These are phyloP conservation scores for Hirudinaria manillensis DNA, from an alignment of 2,888 invertebrate genomes.

Conservation along the genomic window DNA sequence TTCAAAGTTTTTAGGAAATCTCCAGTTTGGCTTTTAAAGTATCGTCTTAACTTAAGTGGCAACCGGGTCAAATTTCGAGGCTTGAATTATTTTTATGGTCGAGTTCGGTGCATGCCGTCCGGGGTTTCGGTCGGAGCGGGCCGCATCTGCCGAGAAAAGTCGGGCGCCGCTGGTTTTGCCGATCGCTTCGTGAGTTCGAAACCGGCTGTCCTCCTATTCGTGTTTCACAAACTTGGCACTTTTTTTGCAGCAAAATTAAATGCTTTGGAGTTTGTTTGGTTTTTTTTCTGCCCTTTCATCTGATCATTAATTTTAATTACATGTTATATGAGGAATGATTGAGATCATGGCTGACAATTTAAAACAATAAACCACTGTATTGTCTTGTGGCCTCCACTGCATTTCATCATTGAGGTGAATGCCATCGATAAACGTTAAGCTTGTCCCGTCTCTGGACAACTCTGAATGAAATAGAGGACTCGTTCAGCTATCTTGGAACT, in stretches of 20 bases:
- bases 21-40: conserved; percentile 1
- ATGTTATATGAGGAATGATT: not conserved
- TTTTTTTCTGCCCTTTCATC: too few relatives aligned
- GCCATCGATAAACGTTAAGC: not conserved
- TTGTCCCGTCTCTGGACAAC: not conserved
- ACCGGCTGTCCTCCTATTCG: too few relatives aligned
- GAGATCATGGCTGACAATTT: conserved; percentile 15
- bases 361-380: not conserved
- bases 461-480: not conserved
- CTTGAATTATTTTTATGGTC: conserved; percentile 1
- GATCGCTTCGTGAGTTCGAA: too few relatives aligned
- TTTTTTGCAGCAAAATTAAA: too few relatives aligned
- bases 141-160: too few relatives aligned
- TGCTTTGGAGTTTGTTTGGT: too few relatives aligned
- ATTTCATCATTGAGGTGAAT: not conserved
- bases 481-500: not conserved
- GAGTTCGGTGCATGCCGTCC: too few relatives aligned
- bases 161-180: too few relatives aligned
- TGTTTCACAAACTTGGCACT: too few relatives aligned
- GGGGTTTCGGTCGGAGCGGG: too few relatives aligned
- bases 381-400: not conserved
- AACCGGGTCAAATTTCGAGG: not conserved
- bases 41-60: not conserved
- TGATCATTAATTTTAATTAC: too few relatives aligned
- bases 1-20: conserved; percentile 6